phyloP scores from a whole-genome alignment of 2,113 vertebrate genomes.

The Silurus meridionalis region DNA sequence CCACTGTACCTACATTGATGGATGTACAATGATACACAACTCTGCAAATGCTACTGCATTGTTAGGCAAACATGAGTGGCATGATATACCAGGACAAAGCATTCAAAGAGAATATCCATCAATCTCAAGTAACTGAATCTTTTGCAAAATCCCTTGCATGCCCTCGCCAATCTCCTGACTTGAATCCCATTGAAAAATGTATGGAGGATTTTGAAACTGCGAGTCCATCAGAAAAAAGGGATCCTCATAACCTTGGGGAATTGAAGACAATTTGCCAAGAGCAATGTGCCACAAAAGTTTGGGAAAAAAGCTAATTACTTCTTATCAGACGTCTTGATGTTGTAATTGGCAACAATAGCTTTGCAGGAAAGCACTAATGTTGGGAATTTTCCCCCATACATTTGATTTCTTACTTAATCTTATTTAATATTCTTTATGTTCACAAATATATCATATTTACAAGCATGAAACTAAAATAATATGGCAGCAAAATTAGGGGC shows the following conservation, averaged over 20 bases:
- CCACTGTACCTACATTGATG: no score
- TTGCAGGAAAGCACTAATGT: neutral
- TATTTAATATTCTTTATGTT: neutral
- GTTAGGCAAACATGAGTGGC: neutral
- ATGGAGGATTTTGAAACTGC: neutral
- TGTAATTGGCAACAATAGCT: neutral
- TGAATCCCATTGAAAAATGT: neutral
- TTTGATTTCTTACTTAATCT: neutral
- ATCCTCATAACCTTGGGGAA: neutral
- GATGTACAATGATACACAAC: no score
- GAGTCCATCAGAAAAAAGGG: neutral
- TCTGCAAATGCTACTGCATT: neutral
- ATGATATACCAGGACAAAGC: neutral
- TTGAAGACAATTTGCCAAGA: slow-evolving; percentile 3
- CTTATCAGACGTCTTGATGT: neutral
- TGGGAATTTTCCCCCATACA: neutral
- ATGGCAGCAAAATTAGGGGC: no score
- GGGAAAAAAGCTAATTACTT: slow-evolving; percentile 9
- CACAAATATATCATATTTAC: neutral
- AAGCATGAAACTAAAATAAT: neutral
- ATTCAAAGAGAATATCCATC: neutral
- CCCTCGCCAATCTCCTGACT: neutral
- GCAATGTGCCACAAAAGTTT: slow-evolving; percentile 16
- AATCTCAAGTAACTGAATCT: neutral
- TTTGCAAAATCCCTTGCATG: neutral